Conservation (phyloP, 1,140 invertebrate genomes). For the Cephus cinctus region DNA sequence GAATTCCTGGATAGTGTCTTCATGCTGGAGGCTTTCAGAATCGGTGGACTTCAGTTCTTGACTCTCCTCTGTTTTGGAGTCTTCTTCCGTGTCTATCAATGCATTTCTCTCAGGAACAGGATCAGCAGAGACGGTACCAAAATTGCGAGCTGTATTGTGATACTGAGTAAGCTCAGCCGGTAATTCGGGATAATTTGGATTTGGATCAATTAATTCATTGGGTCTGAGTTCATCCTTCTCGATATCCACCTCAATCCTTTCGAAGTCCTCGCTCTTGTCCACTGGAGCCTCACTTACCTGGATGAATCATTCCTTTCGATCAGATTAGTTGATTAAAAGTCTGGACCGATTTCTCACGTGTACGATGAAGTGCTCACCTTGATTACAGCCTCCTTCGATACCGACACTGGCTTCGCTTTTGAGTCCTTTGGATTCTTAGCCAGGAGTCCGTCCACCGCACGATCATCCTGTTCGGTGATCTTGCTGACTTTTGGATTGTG, state of each 20-base stretch:
- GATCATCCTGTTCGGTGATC: not conserved
- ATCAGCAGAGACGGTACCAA: constrained; percentile 3
- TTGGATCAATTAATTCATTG: constrained; percentile 29
- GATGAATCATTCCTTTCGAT: no score
- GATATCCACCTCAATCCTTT: constrained; percentile 27
- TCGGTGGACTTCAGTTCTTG: constrained; percentile 16
- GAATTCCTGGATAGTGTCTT: no score
- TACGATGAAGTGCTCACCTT: constrained; percentile 17
- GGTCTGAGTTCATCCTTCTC: constrained; percentile 30
- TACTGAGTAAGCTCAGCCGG: not conserved
- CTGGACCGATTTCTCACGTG: no score
- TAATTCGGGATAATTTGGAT: constrained; percentile 17
- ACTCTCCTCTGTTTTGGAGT: constrained; percentile 9
- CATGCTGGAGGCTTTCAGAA: no score
- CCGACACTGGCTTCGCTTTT: constrained; percentile 4
- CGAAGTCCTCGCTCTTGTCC: constrained; percentile 27
- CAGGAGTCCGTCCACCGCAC: constrained; percentile 3
- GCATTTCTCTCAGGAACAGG: not conserved
- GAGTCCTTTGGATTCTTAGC: constrained; percentile 3
- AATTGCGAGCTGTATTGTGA: no score
- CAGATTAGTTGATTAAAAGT: no score
- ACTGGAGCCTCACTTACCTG: constrained; percentile 26
- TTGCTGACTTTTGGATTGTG: not conserved
- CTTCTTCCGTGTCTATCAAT: not conserved
- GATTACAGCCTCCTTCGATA: constrained; percentile 14